These are phyloP conservation scores for Poeciliopsis prolifica DNA, from an alignment of 2,113 vertebrate species.

Conservation along the genomic window DNA sequence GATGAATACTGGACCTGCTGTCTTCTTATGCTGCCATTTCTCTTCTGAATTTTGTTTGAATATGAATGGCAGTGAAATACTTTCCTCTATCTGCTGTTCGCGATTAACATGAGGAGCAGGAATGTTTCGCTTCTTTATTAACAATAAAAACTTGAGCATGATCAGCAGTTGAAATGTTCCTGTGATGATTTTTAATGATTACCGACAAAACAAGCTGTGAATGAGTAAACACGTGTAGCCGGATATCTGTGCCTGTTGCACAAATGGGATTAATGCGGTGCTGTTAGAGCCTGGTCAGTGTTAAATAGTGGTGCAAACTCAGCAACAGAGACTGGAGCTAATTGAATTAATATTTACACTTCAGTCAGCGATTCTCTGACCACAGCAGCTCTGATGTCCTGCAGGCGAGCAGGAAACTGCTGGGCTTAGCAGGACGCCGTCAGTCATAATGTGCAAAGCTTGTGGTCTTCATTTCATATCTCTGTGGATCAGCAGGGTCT, in stretches of 20 bases:
- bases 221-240: conserved; percentile 54
- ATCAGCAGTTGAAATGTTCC: not conserved
- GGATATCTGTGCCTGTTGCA: conserved; percentile 46
- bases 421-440: conserved; percentile 68
- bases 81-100: not conserved
- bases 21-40: not conserved
- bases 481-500: conserved; percentile 56
- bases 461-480: conserved; percentile 51
- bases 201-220: conserved; percentile 21
- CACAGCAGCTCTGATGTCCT: conserved; percentile 61
- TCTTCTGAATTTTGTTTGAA: too few relatives aligned
- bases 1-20: not conserved
- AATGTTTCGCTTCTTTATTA: not conserved
- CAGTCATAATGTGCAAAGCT: conserved; percentile 42
- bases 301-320: conserved; percentile 62
- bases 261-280: conserved; percentile 62
- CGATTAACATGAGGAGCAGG: not conserved
- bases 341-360: conserved; percentile 76
- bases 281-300: conserved; percentile 28
- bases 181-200: conserved; percentile 25
- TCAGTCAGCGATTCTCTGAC: conserved; percentile 77
- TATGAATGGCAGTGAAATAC: too few relatives aligned
- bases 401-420: conserved; percentile 74
- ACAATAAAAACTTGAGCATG: conserved; percentile 1
- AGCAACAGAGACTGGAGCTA: conserved; percentile 60